Base-by-base conservation (phyloP, 2,888 invertebrate species). In the Pristionchus fissidentatus region DNA sequence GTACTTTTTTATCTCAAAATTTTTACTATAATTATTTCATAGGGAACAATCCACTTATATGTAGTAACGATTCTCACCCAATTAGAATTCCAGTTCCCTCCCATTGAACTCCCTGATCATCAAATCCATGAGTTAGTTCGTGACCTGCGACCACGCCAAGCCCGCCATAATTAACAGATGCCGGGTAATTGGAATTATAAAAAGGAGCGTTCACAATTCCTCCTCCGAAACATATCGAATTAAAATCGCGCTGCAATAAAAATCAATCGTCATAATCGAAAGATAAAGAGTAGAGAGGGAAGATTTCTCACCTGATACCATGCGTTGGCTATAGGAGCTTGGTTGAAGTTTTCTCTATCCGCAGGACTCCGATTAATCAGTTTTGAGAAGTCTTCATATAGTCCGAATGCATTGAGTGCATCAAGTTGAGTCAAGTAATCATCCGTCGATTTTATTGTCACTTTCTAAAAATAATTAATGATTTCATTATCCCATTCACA, bases 131-230 rank as follows among this genome's bases (percentile, higher is more conserved):
- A 0, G 97, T 97, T 83, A 98, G 93, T 92, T 98, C 97, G 92
- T 98, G 98, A 0, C 98, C 98, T 95, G 98, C 97, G 0, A 98
- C 97, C 0, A 97, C 97, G 0, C 98, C 98, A 95, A 98, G 97
- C 1, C 96, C 97, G 0, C 98, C 98, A 90, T 96, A 98, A 73
- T 90, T 91, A 15, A 90, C 86, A 13, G 90, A 84, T 29, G 90
- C 88, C 29, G 91, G 91, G 85, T 87, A 91, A 83, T 89, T 86
- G 75, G 84, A 84, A 62, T 90, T 88, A 84, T 89, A 91, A 87
- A 90, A 91, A 3, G 91, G 91, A 66, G 86, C 85, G 49, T 87
- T 88, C 10, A 91, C 86, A 82, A 91, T 91, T 49, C 87, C 91
- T 41, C 89, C 87, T 1, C 91, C 91, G 86, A 91, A 89, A 2